Evolutionary conservation across 1,140 invertebrate species (phyloP), one percentile per base, ranked within the genome.

Genomic region (Argopecten irradians): DNA sequence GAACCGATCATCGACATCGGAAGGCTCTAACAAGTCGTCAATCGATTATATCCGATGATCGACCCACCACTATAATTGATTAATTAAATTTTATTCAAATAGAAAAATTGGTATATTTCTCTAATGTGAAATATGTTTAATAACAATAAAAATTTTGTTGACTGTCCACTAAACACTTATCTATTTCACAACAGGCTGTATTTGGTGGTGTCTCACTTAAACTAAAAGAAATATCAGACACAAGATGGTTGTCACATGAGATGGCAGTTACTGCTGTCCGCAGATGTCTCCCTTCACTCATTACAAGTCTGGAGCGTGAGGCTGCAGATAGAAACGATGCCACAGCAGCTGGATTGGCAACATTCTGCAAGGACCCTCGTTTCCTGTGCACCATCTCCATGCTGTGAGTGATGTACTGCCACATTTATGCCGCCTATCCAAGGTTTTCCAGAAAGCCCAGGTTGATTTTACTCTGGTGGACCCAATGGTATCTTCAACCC

Each of bases 381-480:
- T 39, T 82, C 28, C 11, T 87, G 5, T 82, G 14, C 19, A 28
- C 86, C 16, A 22, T 87, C 33, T 35, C 86, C n/a, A 87, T 55
- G 85, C n/a, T 86, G n/a, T 13, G 19, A 19, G 82, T n/a, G n/a
- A 83, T 32, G 34, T 35, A 0, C 36, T 82, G 19, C 86, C 82
- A 41, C 86, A 87, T 28, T 28, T 83, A 22, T 33, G 8, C 32
- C 11, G 16, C 3, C 36, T 87, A 0, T 82, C 46, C 28, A 82
- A 82, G 34, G 9, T 35, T 7, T 86, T 33, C 32, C 85, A 86
- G n/a, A 46, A 86, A 46, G 34, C 41, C 28, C 5, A 33, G 5
- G 34, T 82, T 28, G 41, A 86, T 34, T 86, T 86, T 35, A 82
- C 35, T 39, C 36, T 85, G 84, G 35, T 85, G 43, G 84, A 85